Base-by-base conservation (phyloP, 2,888 invertebrate genomes). In the Drosophila hawaiiensis region DNA sequence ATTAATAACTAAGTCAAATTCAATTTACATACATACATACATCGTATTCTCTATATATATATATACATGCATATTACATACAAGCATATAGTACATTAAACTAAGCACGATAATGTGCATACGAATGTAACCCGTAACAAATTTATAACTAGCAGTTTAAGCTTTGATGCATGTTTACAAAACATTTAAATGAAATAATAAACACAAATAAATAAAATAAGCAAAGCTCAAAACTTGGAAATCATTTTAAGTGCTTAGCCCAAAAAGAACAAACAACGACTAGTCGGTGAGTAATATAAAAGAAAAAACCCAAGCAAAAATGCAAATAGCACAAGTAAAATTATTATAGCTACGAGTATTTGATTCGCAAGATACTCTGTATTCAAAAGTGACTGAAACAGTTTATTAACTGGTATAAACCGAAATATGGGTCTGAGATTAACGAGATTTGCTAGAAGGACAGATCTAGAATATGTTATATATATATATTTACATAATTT, bases 121-220 rank as follows among this genome's bases (percentile, higher is more conserved):
- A 68, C 58, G 59, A 53, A 60, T 41, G 50, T 64, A 72, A 74
- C 68, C 52, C 68, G 65, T 70, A 75, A 80, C 64, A 78, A 75
- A 84, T 85, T 82, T 83, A 82, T 84, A 77, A 76, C 84, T 76
- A 84, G 87, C 79, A 62, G 72, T 80, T 88, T 91, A 92, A 91
- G 91, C 83, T 87, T 91, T 83, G 90, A 89, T 89, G 86, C 85
- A 91, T 91, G 92, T 92, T 91, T 92, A 80, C 89, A 91, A 92
- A 92, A 91, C 91, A 91, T 89, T 89, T 80, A 81, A 89, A 89
- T 86, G 71, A 84, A 83, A 72, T 82, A 82, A 80, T 80, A 80
- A 79, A 79, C 60, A 66, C 73, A 75, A 65, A 78, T 73, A 75
- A 78, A 78, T 80, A 84, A 71, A 67, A 52, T 67, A 73, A 66